Conservation (phyloP, 2,113 vertebrate species). For the Colinus virginianus region DNA sequence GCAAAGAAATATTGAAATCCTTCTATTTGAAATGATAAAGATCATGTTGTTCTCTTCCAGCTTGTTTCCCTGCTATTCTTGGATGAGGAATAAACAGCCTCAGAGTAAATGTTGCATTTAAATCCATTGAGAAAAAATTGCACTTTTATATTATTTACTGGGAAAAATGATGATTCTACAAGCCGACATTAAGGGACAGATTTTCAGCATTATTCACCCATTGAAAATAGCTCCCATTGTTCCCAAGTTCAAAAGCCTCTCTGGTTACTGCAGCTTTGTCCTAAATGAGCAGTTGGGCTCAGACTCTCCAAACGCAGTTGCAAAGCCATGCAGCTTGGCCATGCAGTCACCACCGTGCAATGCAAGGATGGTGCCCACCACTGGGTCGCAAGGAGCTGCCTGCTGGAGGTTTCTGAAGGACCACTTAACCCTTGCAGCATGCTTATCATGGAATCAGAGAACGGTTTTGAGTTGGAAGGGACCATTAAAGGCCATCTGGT, state of each 20-base stretch:
- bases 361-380: not conserved
- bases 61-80: constrained; percentile 45
- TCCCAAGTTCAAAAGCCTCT: constrained; percentile 77
- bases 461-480: too few relatives aligned
- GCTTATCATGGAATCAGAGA: too few relatives aligned
- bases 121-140: constrained; percentile 55
- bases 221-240: constrained; percentile 80
- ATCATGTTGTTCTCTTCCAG: constrained; percentile 42
- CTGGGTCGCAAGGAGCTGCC: not conserved
- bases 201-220: constrained; percentile 69
- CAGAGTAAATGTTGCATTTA: constrained; percentile 53
- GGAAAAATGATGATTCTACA: constrained; percentile 39
- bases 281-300: constrained; percentile 52
- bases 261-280: constrained; percentile 56
- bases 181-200: constrained; percentile 62
- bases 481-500: too few relatives aligned
- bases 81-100: constrained; percentile 44
- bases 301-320: not conserved
- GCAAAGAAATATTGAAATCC: not conserved
- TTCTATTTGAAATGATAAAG: constrained; percentile 48
- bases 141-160: constrained; percentile 60
- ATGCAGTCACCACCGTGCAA: rapidly evolving
- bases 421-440: rapidly evolving
- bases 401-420: not conserved
- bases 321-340: not conserved